Evolutionary conservation across 2,113 vertebrate genomes (phyloP), one percentile per base, ranked within the genome.

Genomic region (Lathamus discolor): DNA sequence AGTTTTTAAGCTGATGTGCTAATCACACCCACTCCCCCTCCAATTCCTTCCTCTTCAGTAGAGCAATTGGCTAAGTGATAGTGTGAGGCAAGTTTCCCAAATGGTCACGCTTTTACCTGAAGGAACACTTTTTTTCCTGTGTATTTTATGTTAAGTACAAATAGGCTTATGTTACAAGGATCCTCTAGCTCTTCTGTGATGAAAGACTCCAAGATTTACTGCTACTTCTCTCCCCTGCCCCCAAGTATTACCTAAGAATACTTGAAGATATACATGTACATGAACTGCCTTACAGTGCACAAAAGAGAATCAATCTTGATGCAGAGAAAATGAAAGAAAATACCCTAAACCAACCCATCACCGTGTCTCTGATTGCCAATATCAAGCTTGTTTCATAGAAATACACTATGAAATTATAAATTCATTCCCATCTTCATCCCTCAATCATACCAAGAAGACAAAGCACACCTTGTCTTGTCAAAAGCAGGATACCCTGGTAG

Each of bases 61-160:
- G 7, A 83, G n/a, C 0, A 2, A 67, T 35, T 24, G n/a, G 68
- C 35, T 90, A 86, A 83, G 55, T 51, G 35, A 78, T 11, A 68
- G 54, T 62, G 7, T 37, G n/a, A 92, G n/a, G 48, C 16, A 88
- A 75, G 44, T 64, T 92, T 95, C 69, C 64, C 52, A 89, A 82
- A 95, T 0, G 10, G 91, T 91, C 73, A 93, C n/a, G 37, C n/a
- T 79, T 68, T 78, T 51, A 88, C 73, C 68, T 92, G 66, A 81
- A 96, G 76, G n/a, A 94, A 83, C 29, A 62, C 41, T 93, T 64
- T 10, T 81, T 90, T 91, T 92, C 57, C 76, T 59, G 4, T 87
- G n/a, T 74, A 39, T 31, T 92, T 91, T 85, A 92, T 81, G 39
- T 64, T 74, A 88, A 73, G 27, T 84, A 94, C 44, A 81, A 92